A percentile compares a stretch with the other conserved stretches of the same genome.
Evolutionary conservation across 2,113 vertebrate species (phyloP).

Genomic region (Chloropsis cyanopogon): DNA sequence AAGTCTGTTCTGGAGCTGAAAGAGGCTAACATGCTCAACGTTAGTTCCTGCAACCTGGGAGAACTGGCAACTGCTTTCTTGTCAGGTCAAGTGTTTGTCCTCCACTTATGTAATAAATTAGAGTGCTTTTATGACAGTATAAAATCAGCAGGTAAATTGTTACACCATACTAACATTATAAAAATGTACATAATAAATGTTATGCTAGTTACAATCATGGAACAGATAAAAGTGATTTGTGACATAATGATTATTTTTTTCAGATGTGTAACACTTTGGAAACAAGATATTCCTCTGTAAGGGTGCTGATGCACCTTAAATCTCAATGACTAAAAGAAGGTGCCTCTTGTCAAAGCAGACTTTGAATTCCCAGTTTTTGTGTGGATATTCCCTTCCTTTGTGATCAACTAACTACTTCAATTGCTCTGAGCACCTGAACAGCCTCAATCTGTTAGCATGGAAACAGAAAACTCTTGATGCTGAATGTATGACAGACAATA

Average conservation of each 20-base stretch:
- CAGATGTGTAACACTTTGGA: background rate
- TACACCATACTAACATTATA: background rate
- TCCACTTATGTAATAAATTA: background rate
- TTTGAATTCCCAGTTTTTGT: background rate
- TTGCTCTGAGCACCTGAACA: background rate
- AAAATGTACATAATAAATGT: background rate
- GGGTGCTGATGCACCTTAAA: background rate
- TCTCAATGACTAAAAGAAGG: background rate
- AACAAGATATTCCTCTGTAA: background rate
- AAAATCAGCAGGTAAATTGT: background rate
- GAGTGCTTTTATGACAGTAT: background rate
- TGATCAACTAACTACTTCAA: background rate
- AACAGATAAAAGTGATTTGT: background rate
- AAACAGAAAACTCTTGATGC: background rate
- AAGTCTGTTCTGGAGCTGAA: background rate
- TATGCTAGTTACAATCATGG: background rate
- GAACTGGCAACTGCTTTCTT: background rate
- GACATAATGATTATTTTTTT: background rate
- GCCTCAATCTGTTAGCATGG: background rate
- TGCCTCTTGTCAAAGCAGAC: background rate
- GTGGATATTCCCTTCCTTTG: background rate
- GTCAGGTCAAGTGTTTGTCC: background rate
- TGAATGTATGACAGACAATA: background rate
- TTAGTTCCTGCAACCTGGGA: background rate
- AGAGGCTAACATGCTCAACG: background rate